Conservation (phyloP, 2,797 vertebrate species). For the Thripadectes ignobilis region DNA sequence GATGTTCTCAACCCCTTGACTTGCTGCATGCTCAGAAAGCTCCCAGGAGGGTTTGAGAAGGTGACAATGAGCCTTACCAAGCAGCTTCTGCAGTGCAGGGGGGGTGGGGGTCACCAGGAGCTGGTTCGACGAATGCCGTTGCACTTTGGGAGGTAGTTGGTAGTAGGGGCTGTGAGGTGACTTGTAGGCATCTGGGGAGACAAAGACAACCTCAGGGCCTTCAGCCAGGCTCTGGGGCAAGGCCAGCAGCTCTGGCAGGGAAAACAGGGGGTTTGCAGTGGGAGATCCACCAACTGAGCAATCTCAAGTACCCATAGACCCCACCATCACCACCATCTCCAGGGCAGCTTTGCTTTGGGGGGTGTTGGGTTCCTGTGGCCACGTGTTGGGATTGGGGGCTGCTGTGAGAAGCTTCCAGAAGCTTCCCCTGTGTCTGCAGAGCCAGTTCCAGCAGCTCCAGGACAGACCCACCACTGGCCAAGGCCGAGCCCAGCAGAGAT, state of each 20-base stretch:
- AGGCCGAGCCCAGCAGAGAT: background rate
- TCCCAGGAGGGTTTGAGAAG: background rate
- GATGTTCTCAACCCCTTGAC: background rate
- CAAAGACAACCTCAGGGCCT: background rate
- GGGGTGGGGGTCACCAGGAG: conserved; percentile 89
- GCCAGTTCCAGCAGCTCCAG: background rate
- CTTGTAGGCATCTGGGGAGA: conserved; percentile 87
- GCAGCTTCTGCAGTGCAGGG: conserved; percentile 93
- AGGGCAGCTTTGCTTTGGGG: background rate
- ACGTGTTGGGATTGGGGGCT: background rate
- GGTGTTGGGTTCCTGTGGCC: too few relatives aligned
- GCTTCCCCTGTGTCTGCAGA: background rate
- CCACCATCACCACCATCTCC: background rate
- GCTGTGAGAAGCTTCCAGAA: background rate
- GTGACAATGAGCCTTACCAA: conserved; percentile 79
- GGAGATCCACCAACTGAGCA: fast-evolving
- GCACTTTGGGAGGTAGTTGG: conserved; percentile 98
- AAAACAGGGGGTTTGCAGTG: fast-evolving
- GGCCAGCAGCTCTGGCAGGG: background rate
- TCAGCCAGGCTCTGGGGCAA: background rate
- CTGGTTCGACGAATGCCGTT: conserved; percentile 90
- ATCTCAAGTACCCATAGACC: background rate
- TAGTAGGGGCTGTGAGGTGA: conserved; percentile 95
- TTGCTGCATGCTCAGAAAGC: fast-evolving
- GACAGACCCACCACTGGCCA: background rate